phyloP scores from a whole-genome alignment of 2,113 vertebrate species.

The Choloepus hoffmanni region DNA sequence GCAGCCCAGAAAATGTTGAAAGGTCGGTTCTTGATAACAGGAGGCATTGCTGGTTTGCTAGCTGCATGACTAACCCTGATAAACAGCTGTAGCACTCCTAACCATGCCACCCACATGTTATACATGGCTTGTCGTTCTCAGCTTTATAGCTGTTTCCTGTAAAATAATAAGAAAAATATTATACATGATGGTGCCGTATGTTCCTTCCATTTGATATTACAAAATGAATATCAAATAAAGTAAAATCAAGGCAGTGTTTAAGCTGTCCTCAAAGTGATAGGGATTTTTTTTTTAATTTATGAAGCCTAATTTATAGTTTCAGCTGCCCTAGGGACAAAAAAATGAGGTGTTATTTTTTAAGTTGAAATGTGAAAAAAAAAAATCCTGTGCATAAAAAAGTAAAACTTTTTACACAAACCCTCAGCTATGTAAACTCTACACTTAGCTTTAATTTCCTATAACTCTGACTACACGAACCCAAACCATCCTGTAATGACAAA shows the following conservation, averaged over 20 bases:
- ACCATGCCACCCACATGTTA: not conserved
- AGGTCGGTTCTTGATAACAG: slow-evolving; percentile 86
- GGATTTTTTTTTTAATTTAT: not conserved
- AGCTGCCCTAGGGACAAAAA: not conserved
- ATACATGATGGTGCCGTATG: not conserved
- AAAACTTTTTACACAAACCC: not conserved
- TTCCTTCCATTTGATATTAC: not conserved
- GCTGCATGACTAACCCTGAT: not conserved
- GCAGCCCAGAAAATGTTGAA: slow-evolving; percentile 95
- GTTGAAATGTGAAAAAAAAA: slow-evolving; percentile 12
- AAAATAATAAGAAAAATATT: slow-evolving; percentile 33
- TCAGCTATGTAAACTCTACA: not conserved
- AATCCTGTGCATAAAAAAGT: not conserved
- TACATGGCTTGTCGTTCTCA: not conserved
- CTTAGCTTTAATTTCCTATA: not conserved
- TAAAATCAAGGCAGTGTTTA: not conserved
- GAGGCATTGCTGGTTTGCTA: slow-evolving; percentile 50
- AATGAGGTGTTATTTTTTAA: not conserved
- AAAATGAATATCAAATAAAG: not conserved
- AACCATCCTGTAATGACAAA: not conserved
- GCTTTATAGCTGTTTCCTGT: not conserved
- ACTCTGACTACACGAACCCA: not conserved
- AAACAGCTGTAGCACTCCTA: not conserved
- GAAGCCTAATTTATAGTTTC: not conserved
- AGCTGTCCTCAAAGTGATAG: not conserved